phyloP scores from a whole-genome alignment of 2,113 vertebrate species.

The Poeciliopsis occidentalis region DNA sequence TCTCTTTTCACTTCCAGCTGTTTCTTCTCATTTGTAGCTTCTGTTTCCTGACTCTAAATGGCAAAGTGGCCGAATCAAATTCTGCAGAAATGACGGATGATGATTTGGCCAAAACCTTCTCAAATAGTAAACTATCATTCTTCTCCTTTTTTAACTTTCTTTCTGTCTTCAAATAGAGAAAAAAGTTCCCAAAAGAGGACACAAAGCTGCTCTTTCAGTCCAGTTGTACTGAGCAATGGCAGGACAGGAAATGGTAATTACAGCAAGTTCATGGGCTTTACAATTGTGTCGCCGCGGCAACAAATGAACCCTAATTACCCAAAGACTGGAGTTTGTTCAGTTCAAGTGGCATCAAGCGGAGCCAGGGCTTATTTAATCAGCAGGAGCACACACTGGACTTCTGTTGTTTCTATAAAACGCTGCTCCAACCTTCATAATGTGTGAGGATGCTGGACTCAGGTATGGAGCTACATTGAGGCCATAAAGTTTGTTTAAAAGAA shows the following conservation, averaged over 20 bases:
- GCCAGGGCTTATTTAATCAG: neutral
- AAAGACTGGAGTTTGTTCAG: conserved; percentile 1
- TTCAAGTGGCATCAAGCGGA: conserved; percentile 16
- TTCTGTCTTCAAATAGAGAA: conserved; percentile 26
- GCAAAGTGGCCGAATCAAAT: neutral
- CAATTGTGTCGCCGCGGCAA: conserved; percentile 5
- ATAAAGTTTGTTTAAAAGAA: too few relatives aligned
- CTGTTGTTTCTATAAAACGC: neutral
- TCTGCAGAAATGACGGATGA: neutral
- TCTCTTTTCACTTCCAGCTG: neutral
- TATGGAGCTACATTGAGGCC: too few relatives aligned
- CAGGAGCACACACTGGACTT: neutral
- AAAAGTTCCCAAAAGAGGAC: neutral
- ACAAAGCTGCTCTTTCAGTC: conserved; percentile 59
- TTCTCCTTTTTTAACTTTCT: neutral
- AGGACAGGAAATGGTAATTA: conserved; percentile 62
- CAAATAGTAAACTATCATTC: neutral
- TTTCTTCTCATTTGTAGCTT: neutral
- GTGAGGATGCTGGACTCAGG: neutral
- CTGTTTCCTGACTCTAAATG: neutral
- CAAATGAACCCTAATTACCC: conserved; percentile 26
- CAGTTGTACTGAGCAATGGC: neutral
- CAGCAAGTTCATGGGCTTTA: conserved; percentile 24
- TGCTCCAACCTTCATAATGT: neutral
- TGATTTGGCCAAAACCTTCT: neutral